These are phyloP conservation scores for Lates calcarifer DNA, from an alignment of 2,113 vertebrate genomes.

Conservation along the genomic window DNA sequence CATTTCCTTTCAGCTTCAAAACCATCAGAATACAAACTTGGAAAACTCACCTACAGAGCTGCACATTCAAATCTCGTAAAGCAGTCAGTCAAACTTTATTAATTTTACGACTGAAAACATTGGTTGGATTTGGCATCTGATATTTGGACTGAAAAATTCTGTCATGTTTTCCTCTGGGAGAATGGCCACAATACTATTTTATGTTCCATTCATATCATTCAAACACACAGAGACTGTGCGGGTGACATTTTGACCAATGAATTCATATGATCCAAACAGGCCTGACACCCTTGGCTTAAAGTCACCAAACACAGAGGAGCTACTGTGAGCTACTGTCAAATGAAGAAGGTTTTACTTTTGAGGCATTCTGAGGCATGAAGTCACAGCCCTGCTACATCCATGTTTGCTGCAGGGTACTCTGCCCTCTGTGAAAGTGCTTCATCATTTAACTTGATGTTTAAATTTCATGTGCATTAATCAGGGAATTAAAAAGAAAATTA, in stretches of 20 bases:
- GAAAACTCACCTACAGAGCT: not conserved
- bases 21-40: not conserved
- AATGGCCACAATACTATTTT: not conserved
- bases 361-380: constrained; percentile 6
- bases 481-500: constrained; percentile 9
- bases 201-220: constrained; percentile 13
- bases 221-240: not conserved
- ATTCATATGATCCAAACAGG: constrained; percentile 6
- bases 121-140: not conserved
- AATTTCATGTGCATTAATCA: constrained; percentile 23
- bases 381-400: not conserved
- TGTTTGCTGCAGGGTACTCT: not conserved
- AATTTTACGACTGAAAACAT: not conserved
- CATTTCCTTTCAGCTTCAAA: not conserved
- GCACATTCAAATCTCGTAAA: not conserved
- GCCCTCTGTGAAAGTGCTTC: not conserved
- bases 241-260: constrained; percentile 23
- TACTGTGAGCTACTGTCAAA: not conserved
- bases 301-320: constrained; percentile 17
- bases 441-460: not conserved
- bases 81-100: not conserved
- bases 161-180: constrained; percentile 10
- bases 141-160: not conserved
- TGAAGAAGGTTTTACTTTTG: not conserved
- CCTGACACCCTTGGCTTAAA: not conserved